Evolutionary conservation across 2,888 invertebrate genomes (phyloP), one percentile per base, ranked within the genome.

Genomic region (Drosophila kuntzei): DNA sequence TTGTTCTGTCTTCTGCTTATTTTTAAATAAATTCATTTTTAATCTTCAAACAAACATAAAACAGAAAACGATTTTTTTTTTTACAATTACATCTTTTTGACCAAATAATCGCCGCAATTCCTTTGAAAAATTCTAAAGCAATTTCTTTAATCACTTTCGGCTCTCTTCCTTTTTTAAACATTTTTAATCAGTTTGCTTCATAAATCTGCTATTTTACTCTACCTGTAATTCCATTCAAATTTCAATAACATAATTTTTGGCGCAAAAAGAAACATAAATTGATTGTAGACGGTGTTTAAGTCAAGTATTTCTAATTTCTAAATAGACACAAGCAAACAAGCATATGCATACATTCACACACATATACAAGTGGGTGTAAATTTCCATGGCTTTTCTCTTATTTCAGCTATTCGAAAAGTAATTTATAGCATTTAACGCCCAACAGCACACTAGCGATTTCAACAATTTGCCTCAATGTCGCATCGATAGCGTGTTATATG

Each of bases 371-470:
- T 49, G 32, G 20, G 47, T 9, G 34, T 50, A 14, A 14, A 50
- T 50, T 50, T 22, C 14, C 22, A 36, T 50, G 49, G 49, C 22
- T 36, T 34, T 34, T 22, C 34, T 20, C n/a, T n/a, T 41, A 29
- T 29, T 41, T 41, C 53, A 37, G 66, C 71, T 58, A 71, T 78
- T 64, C 71, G 71, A 74, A 80, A 77, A 60, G 80, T 79, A 77
- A 82, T 82, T 87, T 82, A 80, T 79, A 62, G 67, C 74, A 72
- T 76, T 85, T 71, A 72, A 76, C 73, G 80, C 80, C 76, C 71
- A 73, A 76, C 32, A 78, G 77, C 83, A 76, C 83, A 79, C 78
- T 77, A 67, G 80, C 69, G 78, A 77, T 80, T 87, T 79, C 59
- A 78, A 70, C 76, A 80, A 87, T 82, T 89, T 86, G 83, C 66